Conservation (phyloP, 2,797 vertebrate genomes). For the Mycteria americana region DNA sequence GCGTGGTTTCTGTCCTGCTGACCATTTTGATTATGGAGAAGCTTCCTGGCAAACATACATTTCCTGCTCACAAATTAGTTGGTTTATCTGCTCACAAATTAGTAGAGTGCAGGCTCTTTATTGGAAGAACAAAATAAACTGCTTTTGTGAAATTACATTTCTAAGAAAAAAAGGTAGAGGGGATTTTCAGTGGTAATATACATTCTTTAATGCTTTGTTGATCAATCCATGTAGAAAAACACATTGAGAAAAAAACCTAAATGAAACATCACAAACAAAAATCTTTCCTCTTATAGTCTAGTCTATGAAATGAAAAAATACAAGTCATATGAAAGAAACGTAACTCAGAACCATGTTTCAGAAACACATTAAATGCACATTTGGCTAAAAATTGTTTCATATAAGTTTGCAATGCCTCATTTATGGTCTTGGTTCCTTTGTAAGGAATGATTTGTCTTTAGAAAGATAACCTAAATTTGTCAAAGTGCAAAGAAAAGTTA, state of each 20-base stretch:
- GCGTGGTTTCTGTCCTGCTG: neutral
- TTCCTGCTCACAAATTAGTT: neutral
- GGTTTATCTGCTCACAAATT: neutral
- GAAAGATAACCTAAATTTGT: conserved; percentile 54
- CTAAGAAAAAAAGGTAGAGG: neutral
- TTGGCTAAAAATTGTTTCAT: neutral
- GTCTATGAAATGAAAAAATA: neutral
- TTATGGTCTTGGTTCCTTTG: neutral
- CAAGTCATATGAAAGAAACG: neutral
- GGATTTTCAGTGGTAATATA: neutral
- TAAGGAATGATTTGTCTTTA: conserved; percentile 16
- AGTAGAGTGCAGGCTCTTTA: neutral
- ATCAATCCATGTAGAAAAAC: neutral
- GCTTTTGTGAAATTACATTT: neutral
- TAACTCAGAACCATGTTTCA: neutral
- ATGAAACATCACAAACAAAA: neutral
- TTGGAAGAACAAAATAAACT: conserved; percentile 11
- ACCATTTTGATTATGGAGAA: conserved; percentile 23
- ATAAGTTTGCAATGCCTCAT: neutral
- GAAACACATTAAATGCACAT: neutral
- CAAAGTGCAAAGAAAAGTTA: conserved; percentile 34
- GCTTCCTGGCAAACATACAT: conserved; percentile 27
- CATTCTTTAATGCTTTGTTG: neutral
- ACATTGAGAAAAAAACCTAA: neutral
- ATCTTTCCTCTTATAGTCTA: neutral